A percentile compares a stretch with the other conserved stretches of the same genome.
Conservation (phyloP, 2,888 invertebrate genomes). For the Ectobius pallidus region DNA sequence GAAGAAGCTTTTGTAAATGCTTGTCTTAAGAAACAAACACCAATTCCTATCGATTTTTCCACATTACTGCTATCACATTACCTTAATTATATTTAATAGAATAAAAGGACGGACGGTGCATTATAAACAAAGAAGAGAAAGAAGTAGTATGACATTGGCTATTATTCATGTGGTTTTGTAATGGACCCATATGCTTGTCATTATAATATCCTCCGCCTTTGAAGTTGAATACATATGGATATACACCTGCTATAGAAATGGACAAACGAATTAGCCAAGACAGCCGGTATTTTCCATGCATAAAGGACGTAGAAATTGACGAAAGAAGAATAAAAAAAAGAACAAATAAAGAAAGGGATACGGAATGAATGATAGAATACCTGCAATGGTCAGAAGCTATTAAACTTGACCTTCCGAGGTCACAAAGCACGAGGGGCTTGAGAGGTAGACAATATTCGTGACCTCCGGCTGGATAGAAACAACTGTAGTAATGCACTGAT, state of each 20-base stretch:
- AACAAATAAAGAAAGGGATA: neutral
- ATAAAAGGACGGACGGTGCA: too few species aligned
- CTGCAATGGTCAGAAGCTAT: slow-evolving; percentile 14
- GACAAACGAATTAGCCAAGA: neutral
- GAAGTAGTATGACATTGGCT: too few species aligned
- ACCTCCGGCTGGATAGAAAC: slow-evolving; percentile 5
- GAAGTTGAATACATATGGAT: neutral
- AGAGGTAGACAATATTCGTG: slow-evolving; percentile 10
- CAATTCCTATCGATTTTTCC: too few species aligned
- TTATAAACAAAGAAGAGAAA: too few species aligned
- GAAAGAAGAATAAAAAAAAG: neutral
- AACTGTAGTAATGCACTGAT: neutral
- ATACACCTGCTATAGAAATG: neutral
- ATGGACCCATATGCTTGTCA: neutral
- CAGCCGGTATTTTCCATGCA: neutral
- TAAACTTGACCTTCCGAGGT: slow-evolving; percentile 12
- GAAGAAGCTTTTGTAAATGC: too few species aligned
- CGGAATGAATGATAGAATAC: slow-evolving; percentile 6
- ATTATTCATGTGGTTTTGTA: neutral
- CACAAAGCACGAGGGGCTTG: neutral
- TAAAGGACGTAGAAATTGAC: neutral
- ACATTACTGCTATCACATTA: too few species aligned
- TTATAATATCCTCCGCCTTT: neutral
- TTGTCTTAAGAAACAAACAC: too few species aligned
- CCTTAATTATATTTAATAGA: too few species aligned